These are phyloP conservation scores for Invenusta paracnida DNA, from an alignment of 2,888 invertebrate species.

Conservation along the genomic window DNA sequence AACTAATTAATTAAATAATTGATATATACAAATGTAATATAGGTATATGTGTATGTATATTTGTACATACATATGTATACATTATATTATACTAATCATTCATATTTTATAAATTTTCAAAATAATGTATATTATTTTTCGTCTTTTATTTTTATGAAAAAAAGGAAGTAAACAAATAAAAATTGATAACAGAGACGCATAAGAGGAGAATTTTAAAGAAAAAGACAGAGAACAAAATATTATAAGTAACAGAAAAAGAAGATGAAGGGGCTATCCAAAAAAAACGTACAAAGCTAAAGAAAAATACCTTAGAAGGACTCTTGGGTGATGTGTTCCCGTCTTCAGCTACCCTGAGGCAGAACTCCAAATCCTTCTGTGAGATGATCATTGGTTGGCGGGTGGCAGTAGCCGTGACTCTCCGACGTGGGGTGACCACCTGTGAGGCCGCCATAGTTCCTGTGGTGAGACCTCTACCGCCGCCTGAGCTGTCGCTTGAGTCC, in stretches of 20 bases:
- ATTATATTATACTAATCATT: too few relatives aligned
- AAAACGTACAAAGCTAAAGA: conserved; percentile 14
- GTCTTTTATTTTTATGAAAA: too few relatives aligned
- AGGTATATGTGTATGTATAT: too few relatives aligned
- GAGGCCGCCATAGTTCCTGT: conserved; percentile 46
- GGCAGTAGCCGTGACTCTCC: conserved; percentile 58
- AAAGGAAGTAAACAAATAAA: conserved; percentile 40
- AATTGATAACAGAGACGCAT: not conserved
- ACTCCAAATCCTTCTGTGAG: conserved; percentile 53
- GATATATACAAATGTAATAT: too few relatives aligned
- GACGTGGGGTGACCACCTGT: conserved; percentile 53
- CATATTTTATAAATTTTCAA: too few relatives aligned
- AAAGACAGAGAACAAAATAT: too few relatives aligned
- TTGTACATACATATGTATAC: too few relatives aligned
- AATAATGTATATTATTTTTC: too few relatives aligned
- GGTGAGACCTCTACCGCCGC: conserved; percentile 33
- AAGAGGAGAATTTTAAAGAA: too few relatives aligned
- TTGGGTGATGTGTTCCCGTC: conserved; percentile 42
- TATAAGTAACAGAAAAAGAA: too few relatives aligned
- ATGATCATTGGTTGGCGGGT: conserved; percentile 57
- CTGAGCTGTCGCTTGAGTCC: not conserved
- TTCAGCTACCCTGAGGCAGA: conserved; percentile 50
- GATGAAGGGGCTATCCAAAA: too few relatives aligned
- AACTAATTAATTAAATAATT: too few relatives aligned
- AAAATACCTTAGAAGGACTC: not conserved